Base-by-base conservation (phyloP, 2,888 invertebrate genomes). In the Schizotus pectinicornis region DNA sequence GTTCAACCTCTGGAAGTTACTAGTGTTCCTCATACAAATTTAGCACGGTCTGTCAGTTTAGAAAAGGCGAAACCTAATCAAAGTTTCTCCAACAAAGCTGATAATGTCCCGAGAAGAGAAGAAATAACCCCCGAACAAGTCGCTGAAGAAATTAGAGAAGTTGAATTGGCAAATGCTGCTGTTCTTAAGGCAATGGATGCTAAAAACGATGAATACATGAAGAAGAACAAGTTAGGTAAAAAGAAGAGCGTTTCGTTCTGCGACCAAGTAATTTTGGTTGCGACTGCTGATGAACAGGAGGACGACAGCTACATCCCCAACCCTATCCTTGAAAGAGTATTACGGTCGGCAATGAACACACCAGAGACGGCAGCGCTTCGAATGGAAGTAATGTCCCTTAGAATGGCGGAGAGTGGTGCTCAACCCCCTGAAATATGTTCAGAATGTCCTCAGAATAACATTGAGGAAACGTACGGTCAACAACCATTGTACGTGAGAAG, bases 201-300 rank as follows among this genome's bases (percentile, higher is more conserved):
- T 22, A 22, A 22, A 83, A 68, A 81, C 0, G 69, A 73, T 7
- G 81, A 81, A 32, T 86, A 85, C 63, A 78, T 81, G 0, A 79
- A 78, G 55, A 81, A 79, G 67, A 78, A 79, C 6, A 83, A 85
- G 47, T 84, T 89, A 56, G 86, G 87, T 0, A 93, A 93, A 75
- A 95, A 95, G 84, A 96, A 96, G 78, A 94, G 93, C 56, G 96
- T 96, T 3, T 95, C 95, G 0, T 96, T 96, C 79, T 95, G 95
- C 73, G 95, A 95, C 77, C 94, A 95, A 80, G 94, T 96, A 0
- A 94, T 94, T 61, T 81, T 95, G 53, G 95, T 95, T 7, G 94
- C 95, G 3, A 94, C 94, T 0, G 94, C 94, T 0, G 95, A 95
- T 71, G 94, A 95, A 69, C 92, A 94, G 72, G 94, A 94, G 78